Percentiles rank a stretch among this genome's conserved stretches.
Evolutionary conservation across 2,113 vertebrate genomes (phyloP).

Genomic region (Ctenodactylus gundi): DNA sequence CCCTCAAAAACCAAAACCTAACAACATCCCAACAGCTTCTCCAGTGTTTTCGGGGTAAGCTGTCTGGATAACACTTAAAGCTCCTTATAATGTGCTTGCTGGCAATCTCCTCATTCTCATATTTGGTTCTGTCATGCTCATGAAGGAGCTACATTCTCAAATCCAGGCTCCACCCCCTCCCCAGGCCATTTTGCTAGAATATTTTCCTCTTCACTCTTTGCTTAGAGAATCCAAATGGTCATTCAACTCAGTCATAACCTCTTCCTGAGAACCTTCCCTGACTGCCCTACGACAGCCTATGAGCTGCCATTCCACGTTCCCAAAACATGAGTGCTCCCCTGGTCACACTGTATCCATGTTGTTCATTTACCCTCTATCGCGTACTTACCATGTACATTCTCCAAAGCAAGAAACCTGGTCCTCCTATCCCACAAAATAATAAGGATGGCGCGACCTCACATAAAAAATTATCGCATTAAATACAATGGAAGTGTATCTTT

Average conservation of each 20-base stretch:
- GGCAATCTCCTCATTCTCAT: neutral
- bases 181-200: neutral
- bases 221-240: neutral
- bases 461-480: neutral
- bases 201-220: neutral
- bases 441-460: neutral
- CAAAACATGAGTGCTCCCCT: neutral
- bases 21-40: neutral
- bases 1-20: constrained; percentile 4
- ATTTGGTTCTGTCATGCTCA: neutral
- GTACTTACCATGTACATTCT: neutral
- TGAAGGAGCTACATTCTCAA: neutral
- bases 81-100: neutral
- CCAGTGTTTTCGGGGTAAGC: neutral
- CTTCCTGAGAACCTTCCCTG: neutral
- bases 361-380: neutral
- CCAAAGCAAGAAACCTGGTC: neutral
- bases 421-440: neutral
- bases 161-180: neutral
- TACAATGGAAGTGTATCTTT: neutral
- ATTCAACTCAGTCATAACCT: neutral
- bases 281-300: neutral
- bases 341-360: neutral
- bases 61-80: neutral
- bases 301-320: neutral